Evolutionary conservation across 2,888 invertebrate genomes (phyloP), one percentile per base, ranked within the genome.

Genomic region (Polydrusus pterygomalis): DNA sequence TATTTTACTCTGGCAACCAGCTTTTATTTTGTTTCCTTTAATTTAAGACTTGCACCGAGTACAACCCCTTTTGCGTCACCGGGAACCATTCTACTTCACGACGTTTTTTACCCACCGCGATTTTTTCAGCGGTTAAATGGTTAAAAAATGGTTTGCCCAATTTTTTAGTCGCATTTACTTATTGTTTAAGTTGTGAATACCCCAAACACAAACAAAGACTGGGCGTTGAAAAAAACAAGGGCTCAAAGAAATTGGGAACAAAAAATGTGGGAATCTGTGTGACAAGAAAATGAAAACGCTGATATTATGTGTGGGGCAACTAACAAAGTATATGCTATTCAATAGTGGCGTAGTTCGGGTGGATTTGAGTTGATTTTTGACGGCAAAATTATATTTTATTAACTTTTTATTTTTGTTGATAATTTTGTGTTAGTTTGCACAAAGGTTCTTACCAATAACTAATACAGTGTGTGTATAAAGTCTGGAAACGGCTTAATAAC

Each of bases 21-120:
- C 18, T 49, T 49, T 49, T 49, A 49, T 49, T 17, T 49, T 49
- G 49, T 49, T 49, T 49, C 18, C 18, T 9, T 49, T 49, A 49
- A 49, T 49, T 49, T 49, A 17, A 9, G n/a, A 18, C 49, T 15
- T 49, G 49, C 1, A 49, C 40, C n/a, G n/a, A 45, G 45, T 45
- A 45, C 45, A 49, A 17, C 51, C 51, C 51, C 18, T 34, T 34
- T 1, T 51, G 9, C 17, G 18, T 18, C 51, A 20, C 51, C 8
- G 51, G 11, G 18, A 18, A 18, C 6, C 51, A 1, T 20, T 51
- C 15, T 51, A 20, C 20, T 11, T 20, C 18, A 51, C 20, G 51
- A 20, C 7, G 11, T 51, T 51, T 51, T 25, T 51, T 20, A 13
- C 10, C 10, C 51, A 8, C 51, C 20, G 20, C 10, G 10, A 20